phyloP scores from a whole-genome alignment of 1,140 invertebrate species.

The Drosophila tropicalis region DNA sequence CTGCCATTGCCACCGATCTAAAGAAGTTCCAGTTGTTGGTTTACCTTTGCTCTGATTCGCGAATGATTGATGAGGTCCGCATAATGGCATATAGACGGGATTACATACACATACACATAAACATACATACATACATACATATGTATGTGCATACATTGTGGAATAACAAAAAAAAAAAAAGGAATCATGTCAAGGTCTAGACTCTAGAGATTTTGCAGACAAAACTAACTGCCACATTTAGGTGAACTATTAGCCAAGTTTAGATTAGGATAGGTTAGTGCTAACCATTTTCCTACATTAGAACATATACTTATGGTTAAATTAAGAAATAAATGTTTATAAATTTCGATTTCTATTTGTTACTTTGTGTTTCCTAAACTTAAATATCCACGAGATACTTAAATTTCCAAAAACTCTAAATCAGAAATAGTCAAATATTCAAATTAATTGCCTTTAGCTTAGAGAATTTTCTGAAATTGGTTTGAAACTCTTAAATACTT shows the following conservation, averaged over 20 bases:
- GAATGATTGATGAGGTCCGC: background rate
- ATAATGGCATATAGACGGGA: background rate
- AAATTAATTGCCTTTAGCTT: no score
- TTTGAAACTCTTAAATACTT: no score
- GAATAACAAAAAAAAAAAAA: background rate
- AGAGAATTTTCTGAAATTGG: no score
- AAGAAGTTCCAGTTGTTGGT: background rate
- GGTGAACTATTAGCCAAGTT: background rate
- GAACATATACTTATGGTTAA: no score
- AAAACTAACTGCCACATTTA: background rate
- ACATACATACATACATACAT: no score
- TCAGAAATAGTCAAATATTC: no score
- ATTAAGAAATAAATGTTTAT: no score
- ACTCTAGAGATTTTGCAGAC: no score
- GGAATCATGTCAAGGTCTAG: constrained; percentile 4
- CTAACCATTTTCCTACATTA: background rate
- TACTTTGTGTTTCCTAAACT: no score
- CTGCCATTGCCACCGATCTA: background rate
- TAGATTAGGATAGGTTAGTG: constrained; percentile 2
- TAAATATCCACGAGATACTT: no score
- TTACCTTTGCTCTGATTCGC: background rate
- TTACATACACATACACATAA: background rate
- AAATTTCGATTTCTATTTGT: no score
- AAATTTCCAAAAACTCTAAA: no score
- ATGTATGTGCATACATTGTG: background rate